Base-by-base conservation (phyloP, 2,888 invertebrate genomes). In the Ophion costatus region DNA sequence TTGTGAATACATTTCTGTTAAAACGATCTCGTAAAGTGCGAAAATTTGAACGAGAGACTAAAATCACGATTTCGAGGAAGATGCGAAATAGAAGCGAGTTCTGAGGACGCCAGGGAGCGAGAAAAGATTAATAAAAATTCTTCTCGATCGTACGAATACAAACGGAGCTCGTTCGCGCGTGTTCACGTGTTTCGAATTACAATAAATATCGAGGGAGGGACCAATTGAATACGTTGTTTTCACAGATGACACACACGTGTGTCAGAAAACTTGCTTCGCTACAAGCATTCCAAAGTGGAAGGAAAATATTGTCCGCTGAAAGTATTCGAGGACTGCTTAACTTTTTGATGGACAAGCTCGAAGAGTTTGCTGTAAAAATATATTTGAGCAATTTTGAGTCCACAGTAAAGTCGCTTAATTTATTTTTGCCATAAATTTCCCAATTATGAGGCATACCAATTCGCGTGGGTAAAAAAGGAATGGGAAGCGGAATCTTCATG, bases 101-200 rank as follows among this genome's bases (percentile, higher is more conserved):
- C 22, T 45, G n/a, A 42, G 24, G 71, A 70, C 33, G 38, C 59
- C 64, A 22, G 5, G 61, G 45, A 74, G 63, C 59, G 70, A 51
- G 61, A 61, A 20, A 71, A 85, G 59, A 64, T 66, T 11, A 29
- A 61, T 42, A 66, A 59, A 42, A 59, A 69, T 78, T 78, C 69
- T 78, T 78, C 77, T 66, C 70, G 73, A 42, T 61, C 64, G 24
- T 77, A 61, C 78, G 67, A 80, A 79, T 76, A 80, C 73, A 29
- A 61, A 10, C 51, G 29, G 71, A 38, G 67, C 75, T 51, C 71
- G 73, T 61, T 63, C 38, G 69, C 79, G 83, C 83, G 83, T 63
- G 80, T 86, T 88, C 92, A 91, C 91, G 90, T 93, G 92, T 92
- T 92, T 91, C 86, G 87, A 89, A 91, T 92, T 90, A 91, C 91